A percentile compares a stretch with the other conserved stretches of the same genome.
These are phyloP conservation scores for Drosophila kurseongensis DNA, from an alignment of 1,140 invertebrate species.

Conservation along the genomic window DNA sequence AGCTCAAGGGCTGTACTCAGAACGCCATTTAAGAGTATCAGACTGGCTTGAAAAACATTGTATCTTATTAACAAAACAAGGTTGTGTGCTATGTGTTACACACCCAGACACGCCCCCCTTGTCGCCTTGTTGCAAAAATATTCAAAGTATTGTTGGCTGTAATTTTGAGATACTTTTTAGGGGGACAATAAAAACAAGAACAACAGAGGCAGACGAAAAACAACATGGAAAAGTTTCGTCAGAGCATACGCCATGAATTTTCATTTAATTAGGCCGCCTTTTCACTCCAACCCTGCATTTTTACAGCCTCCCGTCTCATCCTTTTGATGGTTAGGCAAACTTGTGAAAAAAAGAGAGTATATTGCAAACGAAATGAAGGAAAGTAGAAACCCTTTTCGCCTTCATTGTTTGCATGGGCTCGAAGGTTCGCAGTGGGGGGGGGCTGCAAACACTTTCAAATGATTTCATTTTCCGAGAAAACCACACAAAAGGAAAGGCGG, in stretches of 20 bases:
- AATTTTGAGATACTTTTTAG: slow-evolving; percentile 70
- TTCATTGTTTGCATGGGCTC: slow-evolving; percentile 71
- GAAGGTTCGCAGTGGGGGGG: slow-evolving; percentile 3
- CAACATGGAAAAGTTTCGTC: slow-evolving; percentile 69
- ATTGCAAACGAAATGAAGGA: slow-evolving; percentile 26
- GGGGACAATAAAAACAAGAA: slow-evolving; percentile 25
- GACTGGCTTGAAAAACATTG: slow-evolving; percentile 56
- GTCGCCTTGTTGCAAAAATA: slow-evolving; percentile 50
- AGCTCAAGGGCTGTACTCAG: not conserved
- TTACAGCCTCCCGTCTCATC: slow-evolving; percentile 40
- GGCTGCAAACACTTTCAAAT: slow-evolving; percentile 70
- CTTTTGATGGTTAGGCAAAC: slow-evolving; percentile 74
- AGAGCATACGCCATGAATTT: slow-evolving; percentile 77
- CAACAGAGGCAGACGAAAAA: slow-evolving; percentile 35
- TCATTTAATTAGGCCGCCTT: slow-evolving; percentile 75
- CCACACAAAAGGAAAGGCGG: slow-evolving; percentile 43
- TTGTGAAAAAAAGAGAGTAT: slow-evolving; percentile 34
- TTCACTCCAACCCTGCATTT: slow-evolving; percentile 5
- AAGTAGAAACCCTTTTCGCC: slow-evolving; percentile 57
- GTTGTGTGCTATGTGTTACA: slow-evolving; percentile 56
- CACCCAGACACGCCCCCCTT: slow-evolving; percentile 19
- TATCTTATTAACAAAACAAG: slow-evolving; percentile 81
- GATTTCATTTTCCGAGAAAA: slow-evolving; percentile 74
- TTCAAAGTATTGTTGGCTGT: slow-evolving; percentile 69
- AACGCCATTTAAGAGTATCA: slow-evolving; percentile 3